Evolutionary conservation across 2,888 invertebrate genomes (phyloP).

Genomic region (Ligdia adustata): DNA sequence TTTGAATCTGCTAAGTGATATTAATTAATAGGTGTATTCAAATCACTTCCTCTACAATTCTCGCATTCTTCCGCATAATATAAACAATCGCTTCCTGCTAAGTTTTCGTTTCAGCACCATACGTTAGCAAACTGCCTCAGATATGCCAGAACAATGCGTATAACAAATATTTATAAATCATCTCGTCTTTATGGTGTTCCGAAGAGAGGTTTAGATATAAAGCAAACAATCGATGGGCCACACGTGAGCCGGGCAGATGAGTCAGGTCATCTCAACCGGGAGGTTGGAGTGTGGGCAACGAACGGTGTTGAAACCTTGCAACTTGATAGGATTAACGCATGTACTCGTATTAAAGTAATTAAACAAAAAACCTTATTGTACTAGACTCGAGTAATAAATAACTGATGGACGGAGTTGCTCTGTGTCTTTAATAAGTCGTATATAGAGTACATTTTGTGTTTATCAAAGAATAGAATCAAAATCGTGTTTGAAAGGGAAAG

Average conservation of each 20-base stretch:
- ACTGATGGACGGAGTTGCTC: too few relatives aligned
- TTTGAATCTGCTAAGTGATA: not conserved
- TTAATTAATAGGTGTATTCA: not conserved
- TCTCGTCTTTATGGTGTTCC: slow-evolving; percentile 47
- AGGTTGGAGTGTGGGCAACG: slow-evolving; percentile 15
- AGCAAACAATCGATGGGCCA: slow-evolving; percentile 56
- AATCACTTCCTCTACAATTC: slow-evolving; percentile 8
- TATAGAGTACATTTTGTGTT: too few relatives aligned
- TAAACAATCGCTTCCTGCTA: slow-evolving; percentile 25
- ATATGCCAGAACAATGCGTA: slow-evolving; percentile 39
- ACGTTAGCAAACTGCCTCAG: slow-evolving; percentile 31
- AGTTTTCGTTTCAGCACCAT: slow-evolving; percentile 18
- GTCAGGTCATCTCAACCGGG: slow-evolving; percentile 39
- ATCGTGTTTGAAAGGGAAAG: too few relatives aligned
- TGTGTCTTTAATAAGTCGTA: too few relatives aligned
- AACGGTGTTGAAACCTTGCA: too few relatives aligned
- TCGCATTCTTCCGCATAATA: slow-evolving; percentile 8
- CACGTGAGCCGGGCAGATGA: slow-evolving; percentile 47
- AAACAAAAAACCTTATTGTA: too few relatives aligned
- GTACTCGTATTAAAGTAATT: too few relatives aligned
- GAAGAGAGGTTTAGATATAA: slow-evolving; percentile 42
- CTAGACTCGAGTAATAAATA: too few relatives aligned
- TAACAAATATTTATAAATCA: slow-evolving; percentile 47
- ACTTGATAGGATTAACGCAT: slow-evolving; percentile 1
- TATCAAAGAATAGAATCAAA: too few relatives aligned